Percentiles rank a stretch among this genome's conserved stretches.
phyloP scores from a whole-genome alignment of 2,888 invertebrate genomes.

The Deilephila porcellus region DNA sequence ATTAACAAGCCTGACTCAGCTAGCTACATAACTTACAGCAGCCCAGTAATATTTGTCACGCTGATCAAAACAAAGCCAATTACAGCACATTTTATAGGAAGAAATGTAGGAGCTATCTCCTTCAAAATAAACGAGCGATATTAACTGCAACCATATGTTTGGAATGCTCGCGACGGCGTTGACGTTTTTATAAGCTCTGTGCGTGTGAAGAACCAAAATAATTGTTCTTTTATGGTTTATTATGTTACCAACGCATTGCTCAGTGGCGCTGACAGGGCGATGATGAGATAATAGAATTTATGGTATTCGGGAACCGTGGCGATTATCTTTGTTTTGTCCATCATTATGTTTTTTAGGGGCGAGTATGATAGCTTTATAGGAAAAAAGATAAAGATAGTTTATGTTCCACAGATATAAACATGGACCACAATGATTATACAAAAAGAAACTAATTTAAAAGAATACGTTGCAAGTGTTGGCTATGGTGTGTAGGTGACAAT shows the following conservation, averaged over 20 bases:
- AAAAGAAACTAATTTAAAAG: too few species aligned
- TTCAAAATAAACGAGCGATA: conserved; percentile 20
- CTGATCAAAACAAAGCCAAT: conserved; percentile 20
- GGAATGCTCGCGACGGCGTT: conserved; percentile 61
- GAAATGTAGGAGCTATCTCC: background rate
- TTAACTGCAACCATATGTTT: conserved; percentile 61
- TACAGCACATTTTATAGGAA: conserved; percentile 12
- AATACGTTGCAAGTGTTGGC: too few species aligned
- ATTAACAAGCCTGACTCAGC: too few species aligned
- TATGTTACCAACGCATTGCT: conserved; percentile 77
- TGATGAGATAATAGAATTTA: conserved; percentile 60
- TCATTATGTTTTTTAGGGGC: conserved; percentile 33
- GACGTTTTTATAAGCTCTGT: conserved; percentile 72
- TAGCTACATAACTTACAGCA: too few species aligned
- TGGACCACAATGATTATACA: too few species aligned
- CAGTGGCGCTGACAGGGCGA: conserved; percentile 73
- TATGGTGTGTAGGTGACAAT: too few species aligned
- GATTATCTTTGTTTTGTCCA: conserved; percentile 28
- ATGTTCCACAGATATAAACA: too few species aligned
- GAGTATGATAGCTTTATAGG: too few species aligned
- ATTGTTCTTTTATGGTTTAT: conserved; percentile 74
- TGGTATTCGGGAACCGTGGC: conserved; percentile 31
- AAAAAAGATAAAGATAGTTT: too few species aligned
- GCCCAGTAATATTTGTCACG: background rate
- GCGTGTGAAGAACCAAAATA: conserved; percentile 77